A percentile compares a stretch with the other conserved stretches of the same genome.
Conservation (phyloP, 2,797 vertebrate species). For the Botia almorhae region DNA sequence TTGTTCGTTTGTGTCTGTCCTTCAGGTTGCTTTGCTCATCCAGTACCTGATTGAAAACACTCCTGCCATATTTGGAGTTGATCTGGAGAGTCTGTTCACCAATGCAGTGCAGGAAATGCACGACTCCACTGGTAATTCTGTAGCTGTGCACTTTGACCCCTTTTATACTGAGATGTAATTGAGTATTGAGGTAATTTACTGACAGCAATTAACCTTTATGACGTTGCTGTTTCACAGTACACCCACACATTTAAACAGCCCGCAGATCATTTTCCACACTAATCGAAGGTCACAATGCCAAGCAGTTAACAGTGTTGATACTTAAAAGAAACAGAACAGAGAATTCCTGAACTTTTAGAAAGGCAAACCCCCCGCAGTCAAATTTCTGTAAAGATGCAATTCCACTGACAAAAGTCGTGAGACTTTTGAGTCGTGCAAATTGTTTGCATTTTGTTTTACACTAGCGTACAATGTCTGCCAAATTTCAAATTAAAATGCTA, state of each 20-base stretch:
- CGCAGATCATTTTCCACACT: neutral
- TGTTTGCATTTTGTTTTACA: no score
- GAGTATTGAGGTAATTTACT: neutral
- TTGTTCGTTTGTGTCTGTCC: constrained; percentile 12
- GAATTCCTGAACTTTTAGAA: neutral
- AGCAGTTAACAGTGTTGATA: neutral
- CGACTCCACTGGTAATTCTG: constrained; percentile 60
- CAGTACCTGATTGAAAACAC: constrained; percentile 81
- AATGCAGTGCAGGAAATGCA: constrained; percentile 41
- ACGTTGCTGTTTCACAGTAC: neutral
- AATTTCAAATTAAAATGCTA: no score
- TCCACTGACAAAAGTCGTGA: no score
- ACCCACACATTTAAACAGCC: neutral
- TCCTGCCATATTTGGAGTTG: constrained; percentile 75
- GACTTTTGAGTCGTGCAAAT: no score
- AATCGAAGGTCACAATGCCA: neutral
- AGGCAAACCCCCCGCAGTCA: no score
- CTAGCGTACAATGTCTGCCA: no score
- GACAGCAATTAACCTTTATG: neutral
- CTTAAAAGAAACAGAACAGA: neutral
- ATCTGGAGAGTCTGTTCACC: constrained; percentile 71
- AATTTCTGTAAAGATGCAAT: no score
- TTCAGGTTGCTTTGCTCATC: constrained; percentile 77
- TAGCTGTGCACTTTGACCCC: neutral
- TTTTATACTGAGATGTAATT: neutral